Conservation (phyloP, 2,113 vertebrate genomes). For the Malaclemys terrapin region DNA sequence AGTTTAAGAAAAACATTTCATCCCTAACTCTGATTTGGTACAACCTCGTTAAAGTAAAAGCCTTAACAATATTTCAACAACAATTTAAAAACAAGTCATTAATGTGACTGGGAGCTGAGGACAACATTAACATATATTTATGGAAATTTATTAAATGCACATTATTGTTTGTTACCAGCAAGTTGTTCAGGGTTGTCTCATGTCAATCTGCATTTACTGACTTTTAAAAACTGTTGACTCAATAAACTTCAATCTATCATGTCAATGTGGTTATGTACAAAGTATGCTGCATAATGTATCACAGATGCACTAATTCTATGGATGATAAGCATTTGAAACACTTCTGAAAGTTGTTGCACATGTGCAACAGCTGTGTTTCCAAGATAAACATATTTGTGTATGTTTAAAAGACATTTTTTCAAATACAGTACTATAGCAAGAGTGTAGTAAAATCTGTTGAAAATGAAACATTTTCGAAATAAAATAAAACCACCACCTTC, state of each 20-base stretch:
- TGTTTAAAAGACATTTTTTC: neutral
- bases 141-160: neutral
- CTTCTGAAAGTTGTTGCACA: neutral
- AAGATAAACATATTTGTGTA: slow-evolving; percentile 14
- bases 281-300: neutral
- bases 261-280: neutral
- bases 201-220: neutral
- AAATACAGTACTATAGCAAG: neutral
- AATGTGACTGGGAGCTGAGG: neutral
- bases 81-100: neutral
- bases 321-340: fast-evolving
- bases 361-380: neutral
- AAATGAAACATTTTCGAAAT: slow-evolving; percentile 1
- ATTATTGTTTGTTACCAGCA: neutral
- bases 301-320: neutral
- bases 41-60: neutral
- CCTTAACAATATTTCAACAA: neutral
- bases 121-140: neutral
- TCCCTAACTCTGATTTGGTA: neutral
- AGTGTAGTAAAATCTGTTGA: neutral
- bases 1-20: neutral
- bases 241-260: neutral
- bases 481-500: neutral
- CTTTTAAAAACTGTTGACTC: neutral
- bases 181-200: neutral